phyloP scores from a whole-genome alignment of 2,113 vertebrate species.

The Paratilapia polleni region DNA sequence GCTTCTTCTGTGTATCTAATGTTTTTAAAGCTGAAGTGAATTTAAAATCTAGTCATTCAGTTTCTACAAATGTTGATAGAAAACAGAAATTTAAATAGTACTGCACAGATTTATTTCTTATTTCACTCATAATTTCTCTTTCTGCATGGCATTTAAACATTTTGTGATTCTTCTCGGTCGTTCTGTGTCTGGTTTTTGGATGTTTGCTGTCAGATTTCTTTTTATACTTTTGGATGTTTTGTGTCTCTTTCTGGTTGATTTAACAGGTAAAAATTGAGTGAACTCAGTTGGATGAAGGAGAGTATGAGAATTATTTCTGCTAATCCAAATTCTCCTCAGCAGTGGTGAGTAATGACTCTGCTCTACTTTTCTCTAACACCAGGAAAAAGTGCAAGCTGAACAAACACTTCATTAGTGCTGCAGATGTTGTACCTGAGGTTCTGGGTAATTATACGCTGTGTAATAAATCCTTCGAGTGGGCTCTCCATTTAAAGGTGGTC shows the following conservation, averaged over 20 bases:
- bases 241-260: background rate
- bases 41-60: background rate
- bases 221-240: background rate
- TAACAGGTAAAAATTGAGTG: background rate
- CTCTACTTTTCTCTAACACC: background rate
- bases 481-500: constrained; percentile 4
- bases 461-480: background rate
- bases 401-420: background rate
- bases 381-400: background rate
- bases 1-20: too few relatives aligned
- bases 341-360: background rate
- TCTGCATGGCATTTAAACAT: background rate
- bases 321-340: background rate
- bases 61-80: background rate
- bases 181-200: too few relatives aligned
- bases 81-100: background rate
- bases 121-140: background rate
- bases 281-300: too few relatives aligned
- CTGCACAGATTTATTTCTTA: background rate
- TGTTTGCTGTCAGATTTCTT: too few relatives aligned
- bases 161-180: background rate
- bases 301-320: background rate
- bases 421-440: background rate
- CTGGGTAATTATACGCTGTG: background rate
- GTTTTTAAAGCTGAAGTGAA: background rate